Evolutionary conservation across 2,797 vertebrate species (phyloP).

Genomic region (Gorsachius magnificus): DNA sequence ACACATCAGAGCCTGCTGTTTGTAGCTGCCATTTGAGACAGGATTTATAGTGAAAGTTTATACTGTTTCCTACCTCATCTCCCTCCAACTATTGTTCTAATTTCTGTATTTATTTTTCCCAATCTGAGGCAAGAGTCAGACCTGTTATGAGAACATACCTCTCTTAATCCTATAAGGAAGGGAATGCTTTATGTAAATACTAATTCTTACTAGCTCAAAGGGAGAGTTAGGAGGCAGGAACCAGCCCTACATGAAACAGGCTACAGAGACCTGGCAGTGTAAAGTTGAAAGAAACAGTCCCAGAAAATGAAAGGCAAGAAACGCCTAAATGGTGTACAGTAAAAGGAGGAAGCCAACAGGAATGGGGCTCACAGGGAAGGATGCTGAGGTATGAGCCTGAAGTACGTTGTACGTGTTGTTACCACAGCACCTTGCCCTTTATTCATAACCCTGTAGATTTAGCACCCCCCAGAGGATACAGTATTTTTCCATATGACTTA

Average conservation of each 20-base stretch:
- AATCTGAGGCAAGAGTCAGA: background rate
- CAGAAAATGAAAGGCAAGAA: background rate
- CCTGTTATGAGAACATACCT: background rate
- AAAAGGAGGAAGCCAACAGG: background rate
- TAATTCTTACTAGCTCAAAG: background rate
- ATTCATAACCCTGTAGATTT: background rate
- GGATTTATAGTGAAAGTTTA: background rate
- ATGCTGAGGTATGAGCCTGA: background rate
- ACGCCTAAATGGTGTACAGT: background rate
- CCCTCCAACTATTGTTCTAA: background rate
- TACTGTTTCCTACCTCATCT: background rate
- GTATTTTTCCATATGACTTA: background rate
- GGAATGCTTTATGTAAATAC: background rate
- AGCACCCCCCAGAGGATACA: background rate
- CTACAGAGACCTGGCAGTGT: background rate
- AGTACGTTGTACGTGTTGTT: rapidly evolving
- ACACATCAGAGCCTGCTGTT: background rate
- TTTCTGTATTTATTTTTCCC: background rate
- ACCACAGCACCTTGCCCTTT: background rate
- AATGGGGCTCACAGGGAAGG: background rate
- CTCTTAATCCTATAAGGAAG: background rate
- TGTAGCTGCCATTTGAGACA: background rate
- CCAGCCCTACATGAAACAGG: background rate
- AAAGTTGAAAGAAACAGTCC: background rate
- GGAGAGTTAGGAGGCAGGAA: background rate